Evolutionary conservation across 2,797 vertebrate genomes (phyloP).

Genomic region (Bryconaethiops microstoma): DNA sequence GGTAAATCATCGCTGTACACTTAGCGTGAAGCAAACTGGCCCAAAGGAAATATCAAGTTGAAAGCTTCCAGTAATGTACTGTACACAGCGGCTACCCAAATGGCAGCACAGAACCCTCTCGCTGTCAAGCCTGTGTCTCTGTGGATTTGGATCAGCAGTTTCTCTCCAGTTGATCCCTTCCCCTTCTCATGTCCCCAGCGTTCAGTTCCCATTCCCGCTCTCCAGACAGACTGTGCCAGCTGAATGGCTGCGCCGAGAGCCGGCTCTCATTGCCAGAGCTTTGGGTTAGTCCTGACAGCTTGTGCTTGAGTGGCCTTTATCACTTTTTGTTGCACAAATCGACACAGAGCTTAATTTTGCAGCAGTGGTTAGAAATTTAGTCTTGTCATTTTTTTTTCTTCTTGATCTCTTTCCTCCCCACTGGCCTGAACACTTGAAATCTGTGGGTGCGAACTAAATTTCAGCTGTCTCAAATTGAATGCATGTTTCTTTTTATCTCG

Average conservation of each 20-base stretch:
- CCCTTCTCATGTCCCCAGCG: slow-evolving; percentile 72
- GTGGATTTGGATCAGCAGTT: slow-evolving; percentile 76
- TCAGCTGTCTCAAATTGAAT: neutral
- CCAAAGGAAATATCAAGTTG: slow-evolving; percentile 37
- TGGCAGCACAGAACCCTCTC: slow-evolving; percentile 66
- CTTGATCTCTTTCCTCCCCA: neutral
- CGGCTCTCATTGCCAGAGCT: slow-evolving; percentile 72
- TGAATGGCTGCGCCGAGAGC: slow-evolving; percentile 74
- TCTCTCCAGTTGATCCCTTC: slow-evolving; percentile 77
- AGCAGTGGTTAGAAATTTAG: slow-evolving; percentile 3
- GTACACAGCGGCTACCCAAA: slow-evolving; percentile 23
- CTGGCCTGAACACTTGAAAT: neutral
- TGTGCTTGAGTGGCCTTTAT: slow-evolving; percentile 74
- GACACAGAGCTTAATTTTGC: slow-evolving; percentile 12
- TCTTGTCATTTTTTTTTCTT: neutral
- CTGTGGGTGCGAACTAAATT: neutral
- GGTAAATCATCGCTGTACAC: slow-evolving; percentile 7
- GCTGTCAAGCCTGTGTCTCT: slow-evolving; percentile 67
- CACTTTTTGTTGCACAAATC: slow-evolving; percentile 15
- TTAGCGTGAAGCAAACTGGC: slow-evolving; percentile 37
- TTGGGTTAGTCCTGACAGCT: slow-evolving; percentile 67
- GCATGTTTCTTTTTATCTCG: slow-evolving; percentile 10
- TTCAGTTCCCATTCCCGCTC: slow-evolving; percentile 70
- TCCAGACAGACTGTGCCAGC: slow-evolving; percentile 67
- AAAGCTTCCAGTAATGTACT: slow-evolving; percentile 22